Evolutionary conservation across 1,140 invertebrate genomes (phyloP).

Genomic region (Amphibalanus amphitrite): DNA sequence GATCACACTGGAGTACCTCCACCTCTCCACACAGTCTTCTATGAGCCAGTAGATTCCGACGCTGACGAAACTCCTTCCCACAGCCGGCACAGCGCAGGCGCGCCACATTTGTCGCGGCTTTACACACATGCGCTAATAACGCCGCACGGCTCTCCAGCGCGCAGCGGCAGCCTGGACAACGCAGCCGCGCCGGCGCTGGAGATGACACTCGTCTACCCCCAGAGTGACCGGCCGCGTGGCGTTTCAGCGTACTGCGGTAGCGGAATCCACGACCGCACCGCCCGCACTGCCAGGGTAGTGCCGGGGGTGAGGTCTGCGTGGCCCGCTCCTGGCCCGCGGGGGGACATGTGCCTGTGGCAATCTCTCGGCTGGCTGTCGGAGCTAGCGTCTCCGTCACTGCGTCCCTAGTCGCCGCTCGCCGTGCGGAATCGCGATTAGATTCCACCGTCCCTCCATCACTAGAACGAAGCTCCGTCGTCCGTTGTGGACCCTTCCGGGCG

Average conservation of each 20-base stretch:
- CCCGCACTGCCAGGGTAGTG: background rate
- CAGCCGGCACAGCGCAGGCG: background rate
- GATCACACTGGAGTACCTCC: background rate
- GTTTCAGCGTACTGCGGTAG: background rate
- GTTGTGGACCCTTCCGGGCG: no score
- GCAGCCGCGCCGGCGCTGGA: background rate
- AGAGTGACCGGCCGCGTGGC: background rate
- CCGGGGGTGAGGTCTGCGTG: background rate
- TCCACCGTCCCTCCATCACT: no score
- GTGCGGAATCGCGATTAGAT: no score
- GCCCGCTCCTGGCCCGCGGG: background rate
- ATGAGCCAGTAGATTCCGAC: background rate
- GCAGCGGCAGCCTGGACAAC: background rate
- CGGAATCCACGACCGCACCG: background rate
- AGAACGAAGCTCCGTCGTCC: no score
- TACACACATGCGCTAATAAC: background rate
- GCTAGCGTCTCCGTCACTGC: no score
- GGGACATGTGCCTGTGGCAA: no score
- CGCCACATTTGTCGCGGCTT: no score
- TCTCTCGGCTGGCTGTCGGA: no score
- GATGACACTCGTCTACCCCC: background rate
- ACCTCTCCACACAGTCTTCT: background rate
- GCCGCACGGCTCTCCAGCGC: background rate
- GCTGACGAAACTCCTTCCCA: background rate
- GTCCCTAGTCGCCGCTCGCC: no score